Base-by-base conservation (phyloP, 1,140 invertebrate genomes). In the Hylyphantes graminicola region DNA sequence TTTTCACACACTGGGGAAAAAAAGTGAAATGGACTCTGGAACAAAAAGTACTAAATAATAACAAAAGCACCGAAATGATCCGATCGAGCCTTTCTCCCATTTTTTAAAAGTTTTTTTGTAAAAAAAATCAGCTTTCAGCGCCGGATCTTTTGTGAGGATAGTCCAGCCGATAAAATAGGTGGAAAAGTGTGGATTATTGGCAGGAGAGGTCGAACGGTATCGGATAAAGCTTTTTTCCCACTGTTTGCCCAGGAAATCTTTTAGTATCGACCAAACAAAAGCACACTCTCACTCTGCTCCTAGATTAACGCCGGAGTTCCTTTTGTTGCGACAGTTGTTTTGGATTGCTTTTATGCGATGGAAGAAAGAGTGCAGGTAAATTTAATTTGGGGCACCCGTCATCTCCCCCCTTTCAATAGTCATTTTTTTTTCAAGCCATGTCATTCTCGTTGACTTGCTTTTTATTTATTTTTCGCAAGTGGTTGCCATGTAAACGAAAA, bases 171-270 rank as follows among this genome's bases (percentile, higher is more conserved):
- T 83, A 75, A 65, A 75, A 83, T 73, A 50, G 80, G 80, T 75
- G 70, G 80, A 65, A 81, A 83, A 75, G 70, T 65, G 59, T 51
- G 72, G 80, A 83, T 83, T 83, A 83, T 83, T 75, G 80, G 72
- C 80, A 74, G 72, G 64, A 35, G 74, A 68, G 79, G 55, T 81
- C 79, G 79, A 57, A 9, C 80, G 61, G 67, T 83, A 83, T 83
- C 72, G 80, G 61, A 74, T 74, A 74, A 83, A 75, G 80, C 80
- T 83, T 83, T 82, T 65, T 63, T 53, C 51, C 55, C 11, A 57
- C 55, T 68, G 68, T 83, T 83, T 83, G 68, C 15, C 19, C 48
- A 75, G 75, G 72, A 61, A 83, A 83, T 83, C 80, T 63, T 35
- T 74, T 83, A 83, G 57, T 83, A 83, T 83, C 63, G 80, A 83